These are phyloP conservation scores for Calameuta pallipes DNA, from an alignment of 2,888 invertebrate species.

Conservation along the genomic window DNA sequence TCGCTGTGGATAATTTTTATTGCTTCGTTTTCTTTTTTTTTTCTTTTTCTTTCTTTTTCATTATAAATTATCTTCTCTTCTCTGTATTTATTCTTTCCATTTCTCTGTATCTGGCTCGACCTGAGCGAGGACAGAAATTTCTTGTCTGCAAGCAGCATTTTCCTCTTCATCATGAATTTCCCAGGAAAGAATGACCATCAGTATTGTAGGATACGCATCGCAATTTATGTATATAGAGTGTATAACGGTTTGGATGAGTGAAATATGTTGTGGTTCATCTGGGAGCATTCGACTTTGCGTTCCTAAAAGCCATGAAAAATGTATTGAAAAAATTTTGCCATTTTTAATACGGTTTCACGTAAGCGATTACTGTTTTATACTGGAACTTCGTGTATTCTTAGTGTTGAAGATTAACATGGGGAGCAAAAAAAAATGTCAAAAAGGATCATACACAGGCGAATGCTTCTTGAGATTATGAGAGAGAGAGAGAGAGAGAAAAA, in stretches of 20 bases:
- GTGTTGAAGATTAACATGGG: no score
- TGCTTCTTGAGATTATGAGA: background rate
- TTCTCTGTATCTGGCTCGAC: constrained; percentile 3
- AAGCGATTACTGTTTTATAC: background rate
- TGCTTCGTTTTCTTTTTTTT: constrained; percentile 13
- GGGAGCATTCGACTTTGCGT: background rate
- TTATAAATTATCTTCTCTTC: background rate
- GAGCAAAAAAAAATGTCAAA: background rate
- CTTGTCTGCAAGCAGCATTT: constrained; percentile 8
- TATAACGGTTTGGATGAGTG: constrained; percentile 18
- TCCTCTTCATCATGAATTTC: background rate
- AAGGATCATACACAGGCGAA: background rate
- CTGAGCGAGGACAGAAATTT: background rate
- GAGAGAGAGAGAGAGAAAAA: background rate
- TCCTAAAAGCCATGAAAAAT: background rate
- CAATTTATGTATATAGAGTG: constrained; percentile 45
- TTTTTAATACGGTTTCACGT: background rate
- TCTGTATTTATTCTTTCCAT: constrained; percentile 9
- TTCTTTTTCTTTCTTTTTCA: constrained; percentile 12
- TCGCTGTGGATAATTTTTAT: background rate
- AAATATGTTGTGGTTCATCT: background rate
- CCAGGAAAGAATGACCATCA: constrained; percentile 40
- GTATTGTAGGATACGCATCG: constrained; percentile 53
- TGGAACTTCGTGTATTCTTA: no score
- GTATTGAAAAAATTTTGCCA: background rate